Evolutionary conservation across 1,140 invertebrate species (phyloP).

Genomic region (Pinna nobilis): DNA sequence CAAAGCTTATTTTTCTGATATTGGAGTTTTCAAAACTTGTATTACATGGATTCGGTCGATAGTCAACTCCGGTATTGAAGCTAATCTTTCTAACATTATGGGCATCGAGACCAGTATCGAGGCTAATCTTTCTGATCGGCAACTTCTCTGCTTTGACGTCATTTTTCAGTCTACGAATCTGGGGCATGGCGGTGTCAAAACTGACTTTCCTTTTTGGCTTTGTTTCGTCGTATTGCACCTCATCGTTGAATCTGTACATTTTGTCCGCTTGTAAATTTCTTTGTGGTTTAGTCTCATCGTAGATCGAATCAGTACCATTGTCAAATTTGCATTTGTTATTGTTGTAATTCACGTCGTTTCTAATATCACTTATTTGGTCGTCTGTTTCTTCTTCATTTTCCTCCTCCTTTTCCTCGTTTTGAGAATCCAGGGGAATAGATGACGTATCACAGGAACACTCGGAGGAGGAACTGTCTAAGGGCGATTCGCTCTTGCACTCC

Average conservation of each 20-base stretch:
- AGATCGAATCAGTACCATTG: background rate
- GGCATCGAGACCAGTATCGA: slow-evolving; percentile 15
- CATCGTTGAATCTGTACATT: too few species aligned
- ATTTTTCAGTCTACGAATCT: background rate
- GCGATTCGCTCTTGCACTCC: too few species aligned
- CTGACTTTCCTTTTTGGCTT: slow-evolving; percentile 38
- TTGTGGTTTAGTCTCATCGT: slow-evolving; percentile 9
- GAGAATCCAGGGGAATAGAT: background rate
- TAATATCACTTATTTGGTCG: background rate
- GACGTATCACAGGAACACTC: too few species aligned
- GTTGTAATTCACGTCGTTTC: background rate
- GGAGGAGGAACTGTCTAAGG: too few species aligned
- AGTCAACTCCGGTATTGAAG: slow-evolving; percentile 1
- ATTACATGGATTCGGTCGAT: too few species aligned
- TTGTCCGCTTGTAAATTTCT: background rate
- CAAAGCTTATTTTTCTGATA: slow-evolving; percentile 9
- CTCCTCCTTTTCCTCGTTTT: background rate
- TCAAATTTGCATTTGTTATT: background rate
- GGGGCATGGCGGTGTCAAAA: slow-evolving; percentile 25
- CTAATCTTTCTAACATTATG: slow-evolving; percentile 5
- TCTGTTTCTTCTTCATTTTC: background rate
- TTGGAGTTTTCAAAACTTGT: too few species aligned
- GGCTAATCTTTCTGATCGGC: slow-evolving; percentile 26
- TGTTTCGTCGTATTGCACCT: slow-evolving; percentile 9
- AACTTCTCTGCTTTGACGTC: slow-evolving; percentile 3